Conservation (phyloP, 2,888 invertebrate species). For the Zhuqinia jingwanae region DNA sequence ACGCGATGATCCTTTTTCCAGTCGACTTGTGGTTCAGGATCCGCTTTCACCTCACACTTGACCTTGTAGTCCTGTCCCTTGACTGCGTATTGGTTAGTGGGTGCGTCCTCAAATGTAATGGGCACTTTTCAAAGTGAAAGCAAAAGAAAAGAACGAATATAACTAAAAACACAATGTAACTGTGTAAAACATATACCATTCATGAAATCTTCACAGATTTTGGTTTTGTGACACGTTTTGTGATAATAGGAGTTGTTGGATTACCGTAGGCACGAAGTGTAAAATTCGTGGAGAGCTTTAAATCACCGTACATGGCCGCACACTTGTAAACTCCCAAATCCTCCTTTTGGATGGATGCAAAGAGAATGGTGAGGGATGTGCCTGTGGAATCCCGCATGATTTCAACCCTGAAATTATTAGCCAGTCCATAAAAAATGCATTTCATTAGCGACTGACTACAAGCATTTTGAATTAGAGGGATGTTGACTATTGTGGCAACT, state of each 20-base stretch:
- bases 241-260: background rate
- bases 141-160: no score
- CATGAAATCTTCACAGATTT: no score
- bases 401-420: slow-evolving; percentile 78
- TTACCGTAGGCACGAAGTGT: slow-evolving; percentile 78
- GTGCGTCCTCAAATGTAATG: slow-evolving; percentile 93
- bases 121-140: slow-evolving; percentile 87
- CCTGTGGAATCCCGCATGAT: slow-evolving; percentile 75
- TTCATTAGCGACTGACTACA: no score
- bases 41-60: slow-evolving; percentile 90
- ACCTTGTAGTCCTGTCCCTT: slow-evolving; percentile 89
- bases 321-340: slow-evolving; percentile 72
- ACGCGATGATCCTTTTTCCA: slow-evolving; percentile 88
- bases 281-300: slow-evolving; percentile 71
- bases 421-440: no score
- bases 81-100: slow-evolving; percentile 90
- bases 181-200: no score
- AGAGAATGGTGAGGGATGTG: slow-evolving; percentile 72
- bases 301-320: slow-evolving; percentile 83
- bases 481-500: no score
- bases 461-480: no score
- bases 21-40: slow-evolving; percentile 81
- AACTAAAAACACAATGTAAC: no score
- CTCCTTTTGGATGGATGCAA: slow-evolving; percentile 75
- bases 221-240: background rate